phyloP scores from a whole-genome alignment of 2,888 invertebrate genomes.

The Cheilosia scutellata region DNA sequence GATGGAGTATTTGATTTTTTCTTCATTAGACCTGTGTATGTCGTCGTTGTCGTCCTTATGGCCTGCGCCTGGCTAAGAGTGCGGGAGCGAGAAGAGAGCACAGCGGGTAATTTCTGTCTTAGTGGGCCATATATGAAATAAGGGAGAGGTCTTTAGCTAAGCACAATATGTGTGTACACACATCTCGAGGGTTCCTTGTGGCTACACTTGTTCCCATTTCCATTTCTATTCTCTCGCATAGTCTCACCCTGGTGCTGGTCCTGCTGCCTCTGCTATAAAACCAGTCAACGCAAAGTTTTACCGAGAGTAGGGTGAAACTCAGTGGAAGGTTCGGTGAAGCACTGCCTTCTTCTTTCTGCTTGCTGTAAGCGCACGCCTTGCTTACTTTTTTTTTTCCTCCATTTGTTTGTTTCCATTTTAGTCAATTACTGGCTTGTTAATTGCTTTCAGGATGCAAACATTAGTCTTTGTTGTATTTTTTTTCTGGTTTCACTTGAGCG shows the following conservation, averaged over 20 bases:
- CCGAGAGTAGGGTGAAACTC: conserved; percentile 46
- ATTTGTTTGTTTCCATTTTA: conserved; percentile 81
- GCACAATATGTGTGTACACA: conserved; percentile 62
- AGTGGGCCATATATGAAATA: conserved; percentile 40
- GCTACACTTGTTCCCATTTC: conserved; percentile 72
- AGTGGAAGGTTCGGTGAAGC: conserved; percentile 52
- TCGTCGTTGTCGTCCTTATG: conserved; percentile 50
- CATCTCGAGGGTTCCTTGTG: conserved; percentile 71
- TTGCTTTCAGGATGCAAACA: conserved; percentile 79
- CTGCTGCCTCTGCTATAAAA: conserved; percentile 2
- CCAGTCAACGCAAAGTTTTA: conserved; percentile 57
- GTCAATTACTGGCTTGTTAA: conserved; percentile 82
- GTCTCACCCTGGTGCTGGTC: background rate
- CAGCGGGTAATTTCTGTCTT: conserved; percentile 52
- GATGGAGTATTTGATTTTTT: conserved; percentile 74
- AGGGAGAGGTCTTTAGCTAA: conserved; percentile 48
- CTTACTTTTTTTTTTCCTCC: conserved; percentile 50
- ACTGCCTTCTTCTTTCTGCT: conserved; percentile 20
- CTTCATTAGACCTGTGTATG: conserved; percentile 67
- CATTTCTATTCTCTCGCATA: conserved; percentile 63
- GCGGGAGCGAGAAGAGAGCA: conserved; percentile 12
- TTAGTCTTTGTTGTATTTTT: conserved; percentile 63
- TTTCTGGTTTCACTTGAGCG: conserved; percentile 28
- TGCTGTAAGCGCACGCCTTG: conserved; percentile 58
- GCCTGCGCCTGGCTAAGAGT: conserved; percentile 8